Percentiles rank a stretch among this genome's conserved stretches.
Conservation (phyloP, 1,140 invertebrate genomes). For the Procambarus virginalis region DNA sequence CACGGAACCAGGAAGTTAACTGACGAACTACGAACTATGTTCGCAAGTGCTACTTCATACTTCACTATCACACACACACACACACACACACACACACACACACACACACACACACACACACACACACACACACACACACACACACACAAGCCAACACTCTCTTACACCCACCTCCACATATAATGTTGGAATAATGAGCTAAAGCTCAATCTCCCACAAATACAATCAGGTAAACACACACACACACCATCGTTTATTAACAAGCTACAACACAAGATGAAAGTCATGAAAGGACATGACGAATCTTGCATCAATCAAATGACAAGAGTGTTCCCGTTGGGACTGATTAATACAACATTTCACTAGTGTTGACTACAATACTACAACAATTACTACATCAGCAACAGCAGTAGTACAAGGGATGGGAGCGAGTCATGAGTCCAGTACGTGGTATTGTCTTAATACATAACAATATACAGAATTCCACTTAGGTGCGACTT, state of each 20-base stretch:
- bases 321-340: neutral
- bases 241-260: neutral
- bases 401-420: neutral
- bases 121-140: neutral
- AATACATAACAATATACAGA: neutral
- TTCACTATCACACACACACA: neutral
- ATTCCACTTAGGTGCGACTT: no score
- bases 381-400: neutral
- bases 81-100: neutral
- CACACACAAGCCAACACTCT: no score
- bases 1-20: no score
- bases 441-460: constrained; percentile 2
- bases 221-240: no score
- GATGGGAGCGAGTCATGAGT: constrained; percentile 15
- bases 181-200: no score
- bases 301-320: no score
- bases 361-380: neutral
- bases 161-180: no score
- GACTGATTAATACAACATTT: neutral
- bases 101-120: neutral
- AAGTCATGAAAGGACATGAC: no score
- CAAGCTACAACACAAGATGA: no score
- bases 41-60: no score
- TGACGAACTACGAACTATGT: no score
- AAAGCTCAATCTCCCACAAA: no score